Evolutionary conservation across 30 jellyfish, hydroid and myxozoan genomes (phyloP).

Genomic region (Morbakka virulenta): DNA sequence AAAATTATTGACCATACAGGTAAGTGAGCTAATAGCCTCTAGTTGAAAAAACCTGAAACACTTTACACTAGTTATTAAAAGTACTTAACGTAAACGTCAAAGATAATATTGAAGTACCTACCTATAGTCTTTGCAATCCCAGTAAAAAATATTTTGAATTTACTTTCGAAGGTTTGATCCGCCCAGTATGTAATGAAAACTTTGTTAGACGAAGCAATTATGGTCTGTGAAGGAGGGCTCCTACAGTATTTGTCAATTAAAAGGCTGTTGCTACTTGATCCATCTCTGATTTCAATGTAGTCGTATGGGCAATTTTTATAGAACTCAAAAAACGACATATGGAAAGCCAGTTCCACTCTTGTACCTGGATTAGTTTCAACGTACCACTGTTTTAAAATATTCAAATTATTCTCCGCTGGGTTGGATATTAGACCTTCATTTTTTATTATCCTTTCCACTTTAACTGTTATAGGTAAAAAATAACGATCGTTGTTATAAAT

Average conservation of each 20-base stretch:
- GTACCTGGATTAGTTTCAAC: not conserved
- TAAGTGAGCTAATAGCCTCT: too few relatives aligned
- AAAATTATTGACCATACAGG: too few relatives aligned
- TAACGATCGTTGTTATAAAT: too few relatives aligned
- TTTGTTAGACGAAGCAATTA: not conserved
- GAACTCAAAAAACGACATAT: constrained; percentile 6
- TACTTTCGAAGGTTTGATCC: not conserved
- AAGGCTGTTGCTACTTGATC: not conserved
- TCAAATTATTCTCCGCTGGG: not conserved
- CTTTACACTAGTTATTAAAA: too few relatives aligned
- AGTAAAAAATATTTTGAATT: not conserved
- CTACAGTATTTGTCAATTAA: not conserved
- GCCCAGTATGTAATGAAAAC: constrained; percentile 1
- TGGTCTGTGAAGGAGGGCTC: not conserved
- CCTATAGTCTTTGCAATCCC: too few relatives aligned
- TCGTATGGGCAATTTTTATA: constrained; percentile 4
- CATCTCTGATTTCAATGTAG: constrained; percentile 14
- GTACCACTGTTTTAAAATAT: not conserved
- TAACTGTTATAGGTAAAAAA: too few relatives aligned
- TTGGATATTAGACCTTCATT: not conserved
- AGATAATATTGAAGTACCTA: too few relatives aligned
- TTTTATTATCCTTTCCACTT: too few relatives aligned
- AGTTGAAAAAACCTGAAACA: too few relatives aligned
- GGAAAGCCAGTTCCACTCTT: not conserved
- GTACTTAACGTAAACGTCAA: too few relatives aligned